Conservation (phyloP, 2,888 invertebrate species). For the Synanthedon vespiformis region DNA sequence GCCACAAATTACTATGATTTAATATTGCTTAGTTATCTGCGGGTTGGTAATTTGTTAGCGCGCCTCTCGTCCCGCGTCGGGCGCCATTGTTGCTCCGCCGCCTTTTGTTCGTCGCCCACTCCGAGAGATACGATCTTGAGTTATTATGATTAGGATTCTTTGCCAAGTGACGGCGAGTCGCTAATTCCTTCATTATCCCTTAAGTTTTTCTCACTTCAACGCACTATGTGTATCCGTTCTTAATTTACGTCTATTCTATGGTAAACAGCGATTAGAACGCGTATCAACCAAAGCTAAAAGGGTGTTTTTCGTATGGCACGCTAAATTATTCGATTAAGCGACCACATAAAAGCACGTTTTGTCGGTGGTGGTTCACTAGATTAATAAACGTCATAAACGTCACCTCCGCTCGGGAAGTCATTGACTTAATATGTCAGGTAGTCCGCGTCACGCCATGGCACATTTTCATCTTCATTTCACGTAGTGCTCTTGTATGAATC, state of each 20-base stretch:
- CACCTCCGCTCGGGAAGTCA: slow-evolving; percentile 53
- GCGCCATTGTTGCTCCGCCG: slow-evolving; percentile 61
- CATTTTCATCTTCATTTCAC: slow-evolving; percentile 56
- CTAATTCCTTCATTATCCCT: slow-evolving; percentile 62
- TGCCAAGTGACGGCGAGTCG: slow-evolving; percentile 60
- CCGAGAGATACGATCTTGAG: slow-evolving; percentile 64
- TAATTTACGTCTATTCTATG: not conserved
- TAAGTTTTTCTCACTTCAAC: slow-evolving; percentile 30
- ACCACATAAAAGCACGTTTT: slow-evolving; percentile 29
- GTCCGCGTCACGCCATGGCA: slow-evolving; percentile 42
- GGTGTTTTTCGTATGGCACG: slow-evolving; percentile 18
- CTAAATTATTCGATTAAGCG: slow-evolving; percentile 38
- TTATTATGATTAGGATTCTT: slow-evolving; percentile 71
- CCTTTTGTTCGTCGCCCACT: slow-evolving; percentile 67
- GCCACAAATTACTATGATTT: slow-evolving; percentile 70
- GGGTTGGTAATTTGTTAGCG: slow-evolving; percentile 67
- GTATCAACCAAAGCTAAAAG: slow-evolving; percentile 2
- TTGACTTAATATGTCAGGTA: slow-evolving; percentile 59
- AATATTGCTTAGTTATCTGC: slow-evolving; percentile 70
- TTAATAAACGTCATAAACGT: slow-evolving; percentile 63
- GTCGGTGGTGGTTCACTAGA: slow-evolving; percentile 37
- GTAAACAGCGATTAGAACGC: not conserved
- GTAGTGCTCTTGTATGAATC: slow-evolving; percentile 62
- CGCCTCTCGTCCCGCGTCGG: slow-evolving; percentile 50
- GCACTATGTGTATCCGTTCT: not conserved